A percentile compares a stretch with the other conserved stretches of the same genome.
phyloP scores from a whole-genome alignment of 2,113 vertebrate genomes.

The Campylomormyrus tamandua region DNA sequence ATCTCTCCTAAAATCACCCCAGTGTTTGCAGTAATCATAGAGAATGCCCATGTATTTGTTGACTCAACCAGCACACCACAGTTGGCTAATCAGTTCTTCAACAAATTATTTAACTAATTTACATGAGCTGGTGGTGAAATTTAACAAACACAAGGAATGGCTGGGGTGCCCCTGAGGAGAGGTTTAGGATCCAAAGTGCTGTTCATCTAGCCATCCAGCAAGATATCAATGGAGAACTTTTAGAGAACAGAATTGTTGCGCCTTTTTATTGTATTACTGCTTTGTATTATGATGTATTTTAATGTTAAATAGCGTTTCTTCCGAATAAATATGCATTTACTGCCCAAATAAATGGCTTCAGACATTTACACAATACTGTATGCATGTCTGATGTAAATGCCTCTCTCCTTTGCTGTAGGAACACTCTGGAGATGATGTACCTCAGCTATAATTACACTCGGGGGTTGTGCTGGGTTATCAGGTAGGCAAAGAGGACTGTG shows the following conservation, averaged over 20 bases:
- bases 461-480: neutral
- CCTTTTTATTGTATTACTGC: neutral
- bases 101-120: neutral
- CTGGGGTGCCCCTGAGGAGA: neutral
- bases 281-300: neutral
- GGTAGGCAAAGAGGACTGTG: neutral
- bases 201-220: neutral
- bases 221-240: neutral
- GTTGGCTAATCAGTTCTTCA: neutral
- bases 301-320: neutral
- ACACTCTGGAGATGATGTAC: neutral
- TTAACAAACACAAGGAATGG: neutral
- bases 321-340: neutral
- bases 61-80: neutral
- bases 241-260: neutral
- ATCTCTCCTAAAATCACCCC: neutral
- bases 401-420: neutral
- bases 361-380: neutral
- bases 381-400: neutral
- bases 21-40: neutral
- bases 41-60: neutral
- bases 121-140: neutral
- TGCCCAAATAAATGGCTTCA: neutral
- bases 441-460: neutral
- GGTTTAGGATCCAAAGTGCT: neutral